Conservation (phyloP, 2,797 vertebrate genomes). For the Pempheris klunzingeri region DNA sequence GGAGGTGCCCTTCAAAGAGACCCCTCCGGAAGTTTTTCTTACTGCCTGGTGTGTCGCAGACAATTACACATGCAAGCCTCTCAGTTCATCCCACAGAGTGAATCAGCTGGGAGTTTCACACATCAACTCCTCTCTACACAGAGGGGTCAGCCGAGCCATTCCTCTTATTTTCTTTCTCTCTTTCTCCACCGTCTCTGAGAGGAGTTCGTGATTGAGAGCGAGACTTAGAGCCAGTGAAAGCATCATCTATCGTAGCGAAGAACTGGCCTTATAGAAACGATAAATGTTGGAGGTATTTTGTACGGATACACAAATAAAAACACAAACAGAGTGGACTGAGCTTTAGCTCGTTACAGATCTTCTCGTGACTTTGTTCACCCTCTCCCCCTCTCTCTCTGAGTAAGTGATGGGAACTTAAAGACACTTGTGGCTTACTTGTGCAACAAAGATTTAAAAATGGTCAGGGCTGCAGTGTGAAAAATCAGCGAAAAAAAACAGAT, state of each 20-base stretch:
- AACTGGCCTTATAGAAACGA: slow-evolving; percentile 67
- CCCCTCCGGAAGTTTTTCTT: slow-evolving; percentile 56
- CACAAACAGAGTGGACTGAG: slow-evolving; percentile 46
- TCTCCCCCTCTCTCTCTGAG: background rate
- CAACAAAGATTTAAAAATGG: slow-evolving; percentile 38
- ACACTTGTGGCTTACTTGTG: slow-evolving; percentile 31
- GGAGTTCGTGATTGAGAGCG: slow-evolving; percentile 65
- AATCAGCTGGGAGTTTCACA: slow-evolving; percentile 58
- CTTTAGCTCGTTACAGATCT: slow-evolving; percentile 51
- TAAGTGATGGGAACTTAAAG: slow-evolving; percentile 21
- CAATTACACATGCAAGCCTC: slow-evolving; percentile 62
- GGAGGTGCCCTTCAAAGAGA: slow-evolving; percentile 73
- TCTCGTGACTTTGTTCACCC: slow-evolving; percentile 9
- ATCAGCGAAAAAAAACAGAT: slow-evolving; percentile 29
- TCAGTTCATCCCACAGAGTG: slow-evolving; percentile 43
- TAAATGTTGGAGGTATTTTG: slow-evolving; percentile 66
- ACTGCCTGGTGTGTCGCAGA: slow-evolving; percentile 49
- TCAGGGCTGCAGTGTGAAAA: slow-evolving; percentile 1
- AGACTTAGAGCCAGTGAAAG: slow-evolving; percentile 64
- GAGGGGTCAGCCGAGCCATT: slow-evolving; percentile 48
- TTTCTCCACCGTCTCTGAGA: slow-evolving; percentile 35
- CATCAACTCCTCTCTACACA: slow-evolving; percentile 27
- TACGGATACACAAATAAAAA: slow-evolving; percentile 72
- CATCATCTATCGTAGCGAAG: slow-evolving; percentile 73
- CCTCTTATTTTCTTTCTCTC: slow-evolving; percentile 37